phyloP scores from a whole-genome alignment of 2,888 invertebrate genomes.

The Coleophora deauratella region DNA sequence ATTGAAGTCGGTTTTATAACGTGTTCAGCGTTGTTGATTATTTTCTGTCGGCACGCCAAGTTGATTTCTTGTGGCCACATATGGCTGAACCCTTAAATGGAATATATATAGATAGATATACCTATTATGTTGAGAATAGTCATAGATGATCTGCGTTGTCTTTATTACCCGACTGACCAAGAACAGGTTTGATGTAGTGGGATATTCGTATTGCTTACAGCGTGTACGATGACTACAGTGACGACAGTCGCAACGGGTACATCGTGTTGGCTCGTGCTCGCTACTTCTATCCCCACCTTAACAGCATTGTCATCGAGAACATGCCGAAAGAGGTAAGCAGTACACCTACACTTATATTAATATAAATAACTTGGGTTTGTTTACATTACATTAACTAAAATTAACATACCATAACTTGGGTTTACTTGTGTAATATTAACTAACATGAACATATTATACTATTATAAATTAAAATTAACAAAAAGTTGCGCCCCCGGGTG shows the following conservation, averaged over 20 bases:
- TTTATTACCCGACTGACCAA: too few species aligned
- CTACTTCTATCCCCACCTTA: slow-evolving; percentile 39
- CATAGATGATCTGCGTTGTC: too few species aligned
- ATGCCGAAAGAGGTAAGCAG: slow-evolving; percentile 17
- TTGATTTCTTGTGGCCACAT: too few species aligned
- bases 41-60: too few species aligned
- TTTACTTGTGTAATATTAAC: not conserved
- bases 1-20: too few species aligned
- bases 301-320: slow-evolving; percentile 36
- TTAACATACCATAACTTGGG: not conserved
- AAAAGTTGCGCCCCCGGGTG: slow-evolving; percentile 89
- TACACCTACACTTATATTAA: not conserved
- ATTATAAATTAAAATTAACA: not conserved
- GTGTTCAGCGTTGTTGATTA: too few species aligned
- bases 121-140: too few species aligned
- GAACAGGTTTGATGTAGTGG: too few species aligned
- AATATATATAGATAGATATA: too few species aligned
- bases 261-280: slow-evolving; percentile 45
- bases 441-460: not conserved
- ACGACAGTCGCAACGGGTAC: slow-evolving; percentile 31
- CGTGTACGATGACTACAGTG: slow-evolving; percentile 20
- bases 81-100: too few species aligned
- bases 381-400: not conserved
- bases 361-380: not conserved
- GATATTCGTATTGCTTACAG: slow-evolving; percentile 29